A percentile compares a stretch with the other conserved stretches of the same genome.
Conservation (phyloP, 1,140 invertebrate species). For the Geopemphigus sp. region DNA sequence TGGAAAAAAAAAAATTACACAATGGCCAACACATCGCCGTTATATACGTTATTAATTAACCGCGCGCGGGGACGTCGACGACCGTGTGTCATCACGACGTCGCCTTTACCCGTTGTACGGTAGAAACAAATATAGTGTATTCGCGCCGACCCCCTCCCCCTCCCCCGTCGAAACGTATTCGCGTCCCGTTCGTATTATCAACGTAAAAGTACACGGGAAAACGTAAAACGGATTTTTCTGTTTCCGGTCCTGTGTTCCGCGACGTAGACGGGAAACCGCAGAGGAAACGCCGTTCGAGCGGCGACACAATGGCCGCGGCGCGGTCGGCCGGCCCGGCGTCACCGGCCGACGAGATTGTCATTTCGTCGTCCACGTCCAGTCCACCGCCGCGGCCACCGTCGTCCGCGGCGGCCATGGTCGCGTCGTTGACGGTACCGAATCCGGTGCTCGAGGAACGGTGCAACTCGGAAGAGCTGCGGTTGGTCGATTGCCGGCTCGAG, state of each 20-base stretch:
- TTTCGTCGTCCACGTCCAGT: slow-evolving; percentile 32
- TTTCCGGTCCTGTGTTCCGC: neutral
- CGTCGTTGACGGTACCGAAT: neutral
- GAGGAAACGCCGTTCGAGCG: slow-evolving; percentile 21
- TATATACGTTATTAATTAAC: too few relatives aligned
- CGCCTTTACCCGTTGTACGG: too few relatives aligned
- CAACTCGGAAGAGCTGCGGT: slow-evolving; percentile 60
- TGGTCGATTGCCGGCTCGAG: slow-evolving; percentile 63
- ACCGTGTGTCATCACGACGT: too few relatives aligned
- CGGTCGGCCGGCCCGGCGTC: neutral
- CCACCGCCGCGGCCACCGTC: slow-evolving; percentile 26
- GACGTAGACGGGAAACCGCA: slow-evolving; percentile 7
- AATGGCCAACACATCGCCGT: slow-evolving; percentile 21
- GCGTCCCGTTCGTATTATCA: too few relatives aligned
- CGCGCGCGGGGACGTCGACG: too few relatives aligned
- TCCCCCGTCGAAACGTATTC: too few relatives aligned
- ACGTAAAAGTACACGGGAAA: neutral
- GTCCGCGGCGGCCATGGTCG: neutral
- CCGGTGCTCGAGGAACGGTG: slow-evolving; percentile 54
- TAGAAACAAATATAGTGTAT: too few relatives aligned
- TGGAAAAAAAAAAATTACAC: neutral
- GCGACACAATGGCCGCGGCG: neutral
- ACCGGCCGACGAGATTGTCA: slow-evolving; percentile 43
- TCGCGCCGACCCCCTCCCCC: too few relatives aligned
- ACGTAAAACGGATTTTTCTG: neutral